Evolutionary conservation across 1,140 invertebrate species (phyloP), one percentile per base, ranked within the genome.

Genomic region (Metaphire vulgaris): DNA sequence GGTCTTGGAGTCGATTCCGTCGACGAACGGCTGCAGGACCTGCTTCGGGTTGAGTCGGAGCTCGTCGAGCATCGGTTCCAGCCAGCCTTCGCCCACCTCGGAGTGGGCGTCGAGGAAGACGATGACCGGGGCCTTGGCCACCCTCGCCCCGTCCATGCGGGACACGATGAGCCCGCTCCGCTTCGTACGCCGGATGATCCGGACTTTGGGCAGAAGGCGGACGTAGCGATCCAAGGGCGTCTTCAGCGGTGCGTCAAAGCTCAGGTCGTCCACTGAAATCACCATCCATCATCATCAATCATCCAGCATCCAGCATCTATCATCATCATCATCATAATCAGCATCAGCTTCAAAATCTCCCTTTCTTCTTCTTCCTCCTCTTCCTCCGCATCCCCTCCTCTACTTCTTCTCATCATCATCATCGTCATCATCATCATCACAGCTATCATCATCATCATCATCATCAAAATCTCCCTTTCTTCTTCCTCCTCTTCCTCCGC

Each of bases 31-130:
- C 32, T 74, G 74, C 15, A 74, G 31, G 64, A 74, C 74, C 31
- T 66, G 56, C 14, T 74, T 74, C n/a, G 74, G 74, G 33, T 67
- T 31, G 29, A 26, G 16, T 30, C 65, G 66, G 67, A 84, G 77
- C 14, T 74, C 56, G 15, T 74, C 74, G 2, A 99, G 86, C 15
- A 99, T 87, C 0, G 97, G 97, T 12, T 95, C 94, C 30, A 99
- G 85, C 97, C 97, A 99, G 86, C 99, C 99, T 0, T 79, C 80
- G 83, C 98, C 97, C 80, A 83, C 83, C 79, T 98, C 96, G 88
- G 94, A 96, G 86, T 98, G 96, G 34, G 93, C 96, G 86, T 98
- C 96, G 68, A 98, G 89, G 86, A 96, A 98, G 28, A 95, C 97
- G 26, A 98, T 88, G 0, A 97, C 93, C 0, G 92, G 90, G 0